Conservation (phyloP, 2,888 invertebrate genomes). For the Tiliacea aurago region DNA sequence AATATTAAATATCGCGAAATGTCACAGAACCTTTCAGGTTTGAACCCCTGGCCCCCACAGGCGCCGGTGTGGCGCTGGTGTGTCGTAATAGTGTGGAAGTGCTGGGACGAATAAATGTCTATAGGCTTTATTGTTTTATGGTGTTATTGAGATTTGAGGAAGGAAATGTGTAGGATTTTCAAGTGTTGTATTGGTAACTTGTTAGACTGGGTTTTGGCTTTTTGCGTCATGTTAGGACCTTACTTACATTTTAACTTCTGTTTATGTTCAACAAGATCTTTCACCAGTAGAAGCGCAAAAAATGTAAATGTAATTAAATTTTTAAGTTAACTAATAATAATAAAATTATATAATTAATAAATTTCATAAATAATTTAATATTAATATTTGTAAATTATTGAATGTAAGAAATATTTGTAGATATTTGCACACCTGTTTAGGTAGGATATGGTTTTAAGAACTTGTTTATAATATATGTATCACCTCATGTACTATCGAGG, state of each 20-base stretch:
- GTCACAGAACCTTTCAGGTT: slow-evolving; percentile 55
- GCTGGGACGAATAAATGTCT: slow-evolving; percentile 27
- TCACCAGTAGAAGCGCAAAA: too few species aligned
- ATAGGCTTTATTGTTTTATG: slow-evolving; percentile 53
- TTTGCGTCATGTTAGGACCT: not conserved
- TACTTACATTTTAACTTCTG: not conserved
- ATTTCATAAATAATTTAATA: too few species aligned
- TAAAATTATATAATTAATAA: too few species aligned
- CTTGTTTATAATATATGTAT: too few species aligned
- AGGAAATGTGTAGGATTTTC: not conserved
- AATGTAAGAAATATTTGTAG: too few species aligned
- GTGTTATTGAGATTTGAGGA: slow-evolving; percentile 42
- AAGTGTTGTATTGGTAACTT: not conserved
- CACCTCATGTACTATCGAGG: too few species aligned
- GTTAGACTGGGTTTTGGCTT: not conserved
- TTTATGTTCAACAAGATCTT: not conserved
- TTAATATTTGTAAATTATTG: too few species aligned
- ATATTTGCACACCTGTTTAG: too few species aligned
- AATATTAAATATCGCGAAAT: slow-evolving; percentile 55
- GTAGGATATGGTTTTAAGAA: too few species aligned
- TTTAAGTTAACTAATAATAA: too few species aligned
- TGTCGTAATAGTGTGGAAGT: slow-evolving; percentile 53
- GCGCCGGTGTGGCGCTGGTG: slow-evolving; percentile 68
- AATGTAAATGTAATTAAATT: too few species aligned
- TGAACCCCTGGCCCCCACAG: slow-evolving; percentile 63